Evolutionary conservation across 53 echinoderm and acorn worm genomes (phyloP).

Genomic region (Echinometra lucunter): DNA sequence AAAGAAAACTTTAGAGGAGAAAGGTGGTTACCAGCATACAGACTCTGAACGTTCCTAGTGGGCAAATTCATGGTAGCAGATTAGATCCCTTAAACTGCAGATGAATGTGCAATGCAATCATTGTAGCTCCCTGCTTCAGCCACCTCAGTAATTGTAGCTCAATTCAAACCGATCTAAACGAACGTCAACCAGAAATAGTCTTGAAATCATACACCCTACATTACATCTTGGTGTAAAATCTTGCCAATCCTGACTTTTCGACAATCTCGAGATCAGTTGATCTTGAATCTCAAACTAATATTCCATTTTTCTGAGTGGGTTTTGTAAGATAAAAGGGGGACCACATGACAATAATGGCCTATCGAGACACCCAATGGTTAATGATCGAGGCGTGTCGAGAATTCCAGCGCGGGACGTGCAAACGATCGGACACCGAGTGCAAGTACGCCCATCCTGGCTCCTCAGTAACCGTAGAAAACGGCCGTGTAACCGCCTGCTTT

Average conservation of each 20-base stretch:
- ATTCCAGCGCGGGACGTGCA: constrained; percentile 98
- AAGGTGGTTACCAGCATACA: not conserved
- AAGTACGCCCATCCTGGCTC: constrained; percentile 99
- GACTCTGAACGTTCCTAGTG: constrained; percentile 18
- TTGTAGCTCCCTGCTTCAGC: constrained; percentile 44
- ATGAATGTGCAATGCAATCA: constrained; percentile 53
- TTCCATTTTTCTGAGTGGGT: constrained; percentile 27
- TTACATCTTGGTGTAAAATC: not conserved
- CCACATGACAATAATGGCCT: constrained; percentile 84
- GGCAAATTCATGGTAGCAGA: constrained; percentile 50
- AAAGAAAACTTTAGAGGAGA: not conserved
- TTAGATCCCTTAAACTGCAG: constrained; percentile 41
- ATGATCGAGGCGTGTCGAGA: constrained; percentile 99
- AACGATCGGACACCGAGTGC: constrained; percentile 97
- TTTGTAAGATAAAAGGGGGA: constrained; percentile 58
- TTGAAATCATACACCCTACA: not conserved
- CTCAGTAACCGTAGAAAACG: constrained; percentile 99
- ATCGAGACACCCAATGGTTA: constrained; percentile 98
- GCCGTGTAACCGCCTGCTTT: constrained; percentile 98
- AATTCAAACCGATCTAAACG: constrained; percentile 16
- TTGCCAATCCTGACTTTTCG: constrained; percentile 1
- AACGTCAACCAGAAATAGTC: not conserved
- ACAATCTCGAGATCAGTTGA: not conserved
- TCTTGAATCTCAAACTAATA: not conserved
- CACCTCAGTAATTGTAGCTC: constrained; percentile 30